phyloP scores from a whole-genome alignment of 64 coral and sea anemone genomes.

The Montipora cactus region DNA sequence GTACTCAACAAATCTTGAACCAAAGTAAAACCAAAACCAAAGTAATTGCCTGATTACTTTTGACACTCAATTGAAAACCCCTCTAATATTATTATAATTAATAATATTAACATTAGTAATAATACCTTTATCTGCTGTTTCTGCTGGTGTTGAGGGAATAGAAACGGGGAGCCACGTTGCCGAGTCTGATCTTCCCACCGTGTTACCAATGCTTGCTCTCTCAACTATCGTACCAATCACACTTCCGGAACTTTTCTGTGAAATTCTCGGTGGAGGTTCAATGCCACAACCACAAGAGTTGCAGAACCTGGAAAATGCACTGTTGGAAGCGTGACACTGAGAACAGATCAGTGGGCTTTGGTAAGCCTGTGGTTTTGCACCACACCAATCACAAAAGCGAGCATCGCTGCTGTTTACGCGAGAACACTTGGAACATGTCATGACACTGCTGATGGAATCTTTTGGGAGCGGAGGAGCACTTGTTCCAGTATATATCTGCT shows the following conservation, averaged over 20 bases:
- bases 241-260: conserved; percentile 59
- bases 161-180: conserved; percentile 91
- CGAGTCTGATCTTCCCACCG: conserved; percentile 13
- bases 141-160: conserved; percentile 68
- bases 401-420: conserved; percentile 96
- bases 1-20: too few species aligned
- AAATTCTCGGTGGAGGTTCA: conserved; percentile 89
- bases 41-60: too few species aligned
- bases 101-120: not conserved
- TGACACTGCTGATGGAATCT: conserved; percentile 70
- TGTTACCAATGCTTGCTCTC: conserved; percentile 48
- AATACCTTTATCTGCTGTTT: conserved; percentile 89
- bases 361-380: conserved; percentile 78
- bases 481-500: conserved; percentile 81
- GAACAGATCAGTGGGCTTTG: conserved; percentile 90
- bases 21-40: too few species aligned
- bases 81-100: too few species aligned
- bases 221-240: conserved; percentile 86
- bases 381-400: conserved; percentile 98
- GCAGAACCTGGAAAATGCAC: conserved; percentile 84
- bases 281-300: conserved; percentile 89
- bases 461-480: conserved; percentile 93
- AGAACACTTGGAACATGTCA: conserved; percentile 94
- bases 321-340: conserved; percentile 89
- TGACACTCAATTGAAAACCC: too few species aligned